Evolutionary conservation across 2,888 invertebrate species (phyloP).

Genomic region (Orthosia incerta): DNA sequence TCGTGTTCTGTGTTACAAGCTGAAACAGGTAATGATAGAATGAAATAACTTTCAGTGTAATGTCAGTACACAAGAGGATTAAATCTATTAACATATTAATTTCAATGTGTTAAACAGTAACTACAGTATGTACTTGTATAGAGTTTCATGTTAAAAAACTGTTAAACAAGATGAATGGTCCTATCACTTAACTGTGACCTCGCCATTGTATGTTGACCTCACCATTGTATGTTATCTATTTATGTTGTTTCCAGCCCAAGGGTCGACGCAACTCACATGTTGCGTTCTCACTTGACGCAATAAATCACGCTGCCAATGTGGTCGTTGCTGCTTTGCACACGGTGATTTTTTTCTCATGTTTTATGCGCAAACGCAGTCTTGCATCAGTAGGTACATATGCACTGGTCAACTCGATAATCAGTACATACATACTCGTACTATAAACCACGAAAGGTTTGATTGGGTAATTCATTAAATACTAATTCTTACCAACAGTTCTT

Average conservation of each 20-base stretch:
- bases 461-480: conserved; percentile 19
- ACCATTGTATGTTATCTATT: neutral
- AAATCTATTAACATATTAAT: neutral
- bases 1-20: conserved; percentile 84
- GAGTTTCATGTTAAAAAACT: neutral
- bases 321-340: neutral
- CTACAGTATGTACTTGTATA: neutral
- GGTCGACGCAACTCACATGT: neutral
- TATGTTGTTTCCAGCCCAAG: conserved; percentile 15
- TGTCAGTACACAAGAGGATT: neutral
- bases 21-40: conserved; percentile 74
- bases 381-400: neutral
- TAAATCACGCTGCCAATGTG: neutral
- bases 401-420: too few species aligned
- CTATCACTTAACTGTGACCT: conserved; percentile 16
- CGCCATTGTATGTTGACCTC: neutral
- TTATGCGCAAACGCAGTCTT: neutral
- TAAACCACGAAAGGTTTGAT: neutral
- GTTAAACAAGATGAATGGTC: neutral
- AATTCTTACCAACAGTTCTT: conserved; percentile 49
- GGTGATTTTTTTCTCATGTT: neutral
- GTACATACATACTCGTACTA: too few species aligned
- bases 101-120: neutral
- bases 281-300: neutral
- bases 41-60: conserved; percentile 22